Base-by-base conservation (phyloP, 2,797 vertebrate species). In the Anniella stebbinsi region DNA sequence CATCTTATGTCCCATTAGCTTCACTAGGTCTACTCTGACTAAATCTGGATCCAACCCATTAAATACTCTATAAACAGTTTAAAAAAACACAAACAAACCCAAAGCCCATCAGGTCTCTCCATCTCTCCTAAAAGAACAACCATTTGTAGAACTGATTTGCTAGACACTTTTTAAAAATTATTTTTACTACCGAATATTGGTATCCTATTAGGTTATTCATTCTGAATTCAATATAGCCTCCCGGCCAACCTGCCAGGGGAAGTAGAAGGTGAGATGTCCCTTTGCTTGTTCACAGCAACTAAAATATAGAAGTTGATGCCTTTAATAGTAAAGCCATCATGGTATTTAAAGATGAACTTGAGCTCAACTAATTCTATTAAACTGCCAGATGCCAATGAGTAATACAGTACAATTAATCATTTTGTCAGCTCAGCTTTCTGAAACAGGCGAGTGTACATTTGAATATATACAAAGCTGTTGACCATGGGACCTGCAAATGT, bases 361-460 rank as follows among this genome's bases (percentile, higher is more conserved):
- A 96, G 95, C 96, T 95, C 96, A 92, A 92, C 93, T 97, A 97
- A 97, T 97, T 97, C 92, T 94, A 96, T 97, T 97, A 97, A 97
- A 96, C 95, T 95, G 87, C 75, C 95, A 92, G 90, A 90, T 97
- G 95, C 93, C 96, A 97, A 97, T 96, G 97, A 96, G 95, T 95
- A 96, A 96, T 93, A 96, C 95, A 95, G 89, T 89, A 94, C 96
- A 97, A 97, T 97, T 97, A 97, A 97, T 97, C 97, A 97, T 97
- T 96, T 96, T 97, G 96, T 97, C 97, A 97, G 95, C 90, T 96
- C 95, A 95, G 94, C 95, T 96, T 96, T 96, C 96, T 95, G 92
- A 96, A 96, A 91, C 93, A 94, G 96, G 95, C 97, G 95, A 97
- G 97, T 96, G 95, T 94, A 96, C 95, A 97, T 97, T 97, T 97